Percentiles rank a stretch among this genome's conserved stretches.
Evolutionary conservation across 2,113 vertebrate species (phyloP).

Genomic region (Elephantulus edwardii): DNA sequence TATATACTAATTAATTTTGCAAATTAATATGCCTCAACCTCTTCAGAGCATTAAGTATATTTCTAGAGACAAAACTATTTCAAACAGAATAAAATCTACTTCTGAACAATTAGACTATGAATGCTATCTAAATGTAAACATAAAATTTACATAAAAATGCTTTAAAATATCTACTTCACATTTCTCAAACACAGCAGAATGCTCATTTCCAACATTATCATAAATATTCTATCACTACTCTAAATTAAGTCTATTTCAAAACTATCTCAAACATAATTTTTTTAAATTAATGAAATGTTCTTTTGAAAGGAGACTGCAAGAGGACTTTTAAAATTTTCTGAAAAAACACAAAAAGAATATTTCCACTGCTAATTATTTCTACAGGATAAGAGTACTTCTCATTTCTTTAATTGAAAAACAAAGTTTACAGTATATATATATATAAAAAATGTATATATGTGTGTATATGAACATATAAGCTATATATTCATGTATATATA

Average conservation of each 20-base stretch:
- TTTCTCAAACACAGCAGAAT: constrained; percentile 37
- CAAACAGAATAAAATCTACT: not conserved
- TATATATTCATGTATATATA: too few species aligned
- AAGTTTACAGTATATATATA: not conserved
- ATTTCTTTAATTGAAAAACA: not conserved
- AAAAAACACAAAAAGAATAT: not conserved
- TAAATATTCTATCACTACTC: not conserved
- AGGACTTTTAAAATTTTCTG: not conserved
- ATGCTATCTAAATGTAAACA: constrained; percentile 2
- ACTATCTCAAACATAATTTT: not conserved
- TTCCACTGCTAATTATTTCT: not conserved
- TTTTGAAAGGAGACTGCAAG: not conserved
- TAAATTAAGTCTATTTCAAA: not conserved
- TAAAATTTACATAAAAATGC: not conserved
- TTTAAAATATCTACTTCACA: not conserved
- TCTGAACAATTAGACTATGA: not conserved
- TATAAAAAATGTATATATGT: too few species aligned
- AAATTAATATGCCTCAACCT: not conserved
- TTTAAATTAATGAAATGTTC: constrained; percentile 26
- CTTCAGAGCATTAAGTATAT: not conserved
- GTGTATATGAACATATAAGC: too few species aligned
- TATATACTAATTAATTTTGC: not conserved
- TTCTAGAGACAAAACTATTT: not conserved
- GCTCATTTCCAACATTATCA: not conserved
- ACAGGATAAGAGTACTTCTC: not conserved